phyloP scores from a whole-genome alignment of 37 sponge, comb jelly and placozoan genomes.

The Beroe forskalii region DNA sequence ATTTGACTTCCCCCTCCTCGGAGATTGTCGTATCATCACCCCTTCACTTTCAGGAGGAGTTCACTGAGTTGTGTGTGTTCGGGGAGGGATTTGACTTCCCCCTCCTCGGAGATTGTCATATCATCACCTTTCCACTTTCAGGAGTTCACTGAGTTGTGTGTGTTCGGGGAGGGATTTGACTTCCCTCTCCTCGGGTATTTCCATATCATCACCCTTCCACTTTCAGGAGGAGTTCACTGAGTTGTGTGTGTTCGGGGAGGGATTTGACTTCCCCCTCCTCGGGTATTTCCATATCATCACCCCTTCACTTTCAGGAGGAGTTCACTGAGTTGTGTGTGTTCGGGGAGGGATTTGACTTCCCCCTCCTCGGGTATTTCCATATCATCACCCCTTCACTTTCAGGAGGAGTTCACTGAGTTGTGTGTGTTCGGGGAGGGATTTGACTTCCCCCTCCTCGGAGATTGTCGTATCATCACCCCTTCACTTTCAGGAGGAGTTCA shows the following conservation, averaged over 20 bases:
- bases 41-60: constrained; percentile 58
- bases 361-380: neutral
- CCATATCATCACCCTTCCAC: no score
- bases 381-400: no score
- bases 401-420: neutral
- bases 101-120: neutral
- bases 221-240: constrained; percentile 5
- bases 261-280: constrained; percentile 19
- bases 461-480: no score
- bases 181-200: constrained; percentile 9
- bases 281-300: no score
- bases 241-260: constrained; percentile 41
- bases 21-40: no score
- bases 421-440: constrained; percentile 51
- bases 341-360: constrained; percentile 30
- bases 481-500: constrained; percentile 57
- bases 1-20: constrained; percentile 27
- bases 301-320: constrained; percentile 38
- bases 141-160: constrained; percentile 7
- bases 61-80: constrained; percentile 27
- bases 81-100: constrained; percentile 38
- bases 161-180: constrained; percentile 30
- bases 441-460: constrained; percentile 19
- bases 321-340: constrained; percentile 15
- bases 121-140: no score